A percentile compares a stretch with the other conserved stretches of the same genome.
phyloP scores from a whole-genome alignment of 2,888 invertebrate genomes.

The Agonopterix arenella region DNA sequence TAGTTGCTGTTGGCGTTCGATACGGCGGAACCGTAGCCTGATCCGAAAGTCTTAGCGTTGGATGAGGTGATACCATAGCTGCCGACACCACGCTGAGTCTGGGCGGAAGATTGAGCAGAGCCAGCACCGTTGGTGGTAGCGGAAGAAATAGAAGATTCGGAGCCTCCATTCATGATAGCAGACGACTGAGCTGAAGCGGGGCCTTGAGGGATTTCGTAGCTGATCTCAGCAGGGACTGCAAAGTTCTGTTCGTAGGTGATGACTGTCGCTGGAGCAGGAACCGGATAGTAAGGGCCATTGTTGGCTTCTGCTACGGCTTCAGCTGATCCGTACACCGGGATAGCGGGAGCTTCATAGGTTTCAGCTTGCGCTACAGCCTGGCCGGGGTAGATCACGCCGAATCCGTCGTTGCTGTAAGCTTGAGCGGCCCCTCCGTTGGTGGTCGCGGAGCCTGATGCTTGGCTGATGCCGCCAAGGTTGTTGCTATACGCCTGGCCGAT shows the following conservation, averaged over 20 bases:
- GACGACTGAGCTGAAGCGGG: conserved; percentile 40
- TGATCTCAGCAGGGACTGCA: conserved; percentile 31
- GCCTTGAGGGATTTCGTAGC: conserved; percentile 23
- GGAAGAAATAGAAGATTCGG: conserved; percentile 39
- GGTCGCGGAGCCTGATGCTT: conserved; percentile 43
- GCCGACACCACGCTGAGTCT: conserved; percentile 35
- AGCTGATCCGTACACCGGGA: conserved; percentile 23
- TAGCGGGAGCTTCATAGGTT: conserved; percentile 25
- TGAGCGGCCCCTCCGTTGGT: conserved; percentile 32
- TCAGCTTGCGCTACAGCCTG: conserved; percentile 40
- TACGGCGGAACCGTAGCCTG: conserved; percentile 39
- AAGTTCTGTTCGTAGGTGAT: conserved; percentile 57
- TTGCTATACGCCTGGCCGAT: conserved; percentile 42
- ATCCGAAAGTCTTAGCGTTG: conserved; percentile 39
- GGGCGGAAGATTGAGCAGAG: conserved; percentile 43
- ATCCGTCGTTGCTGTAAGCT: conserved; percentile 33
- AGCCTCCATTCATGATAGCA: conserved; percentile 35
- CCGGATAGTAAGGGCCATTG: conserved; percentile 38
- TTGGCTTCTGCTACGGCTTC: conserved; percentile 26
- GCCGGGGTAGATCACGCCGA: conserved; percentile 31
- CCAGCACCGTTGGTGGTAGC: conserved; percentile 41
- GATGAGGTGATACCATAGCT: conserved; percentile 39
- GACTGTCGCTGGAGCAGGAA: conserved; percentile 49
- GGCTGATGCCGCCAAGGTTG: conserved; percentile 31
- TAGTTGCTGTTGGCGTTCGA: conserved; percentile 43